A percentile compares a stretch with the other conserved stretches of the same genome.
phyloP scores from a whole-genome alignment of 2,888 invertebrate genomes.

The Hydrotaea cyrtoneurina region DNA sequence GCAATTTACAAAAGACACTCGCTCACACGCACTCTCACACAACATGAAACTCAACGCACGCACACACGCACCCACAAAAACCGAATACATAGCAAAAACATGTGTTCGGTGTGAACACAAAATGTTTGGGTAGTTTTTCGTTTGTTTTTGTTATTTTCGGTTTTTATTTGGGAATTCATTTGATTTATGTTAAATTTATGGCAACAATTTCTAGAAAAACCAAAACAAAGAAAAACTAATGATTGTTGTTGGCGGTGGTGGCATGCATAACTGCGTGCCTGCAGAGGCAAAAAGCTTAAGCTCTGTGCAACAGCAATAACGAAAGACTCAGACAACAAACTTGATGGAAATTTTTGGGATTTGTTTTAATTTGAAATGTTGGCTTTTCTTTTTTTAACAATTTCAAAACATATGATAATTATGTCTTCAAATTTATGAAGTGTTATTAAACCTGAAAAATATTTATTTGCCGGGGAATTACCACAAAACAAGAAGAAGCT shows the following conservation, averaged over 20 bases:
- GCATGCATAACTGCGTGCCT: background rate
- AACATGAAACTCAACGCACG: no score
- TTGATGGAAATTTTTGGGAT: background rate
- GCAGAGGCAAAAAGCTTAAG: background rate
- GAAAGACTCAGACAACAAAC: conserved; percentile 11
- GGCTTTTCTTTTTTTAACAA: background rate
- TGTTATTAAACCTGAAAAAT: background rate
- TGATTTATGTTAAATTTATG: conserved; percentile 4
- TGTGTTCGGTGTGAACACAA: background rate
- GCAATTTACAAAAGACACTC: background rate
- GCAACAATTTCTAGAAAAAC: background rate
- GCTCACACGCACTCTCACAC: no score
- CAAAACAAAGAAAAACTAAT: no score
- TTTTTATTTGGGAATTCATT: background rate
- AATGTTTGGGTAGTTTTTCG: background rate
- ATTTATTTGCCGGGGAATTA: background rate
- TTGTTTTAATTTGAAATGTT: background rate
- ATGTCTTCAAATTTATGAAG: background rate
- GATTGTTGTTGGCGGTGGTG: background rate
- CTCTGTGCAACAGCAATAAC: background rate
- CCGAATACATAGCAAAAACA: background rate
- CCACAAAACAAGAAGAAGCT: no score
- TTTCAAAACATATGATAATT: background rate
- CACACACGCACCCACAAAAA: background rate
- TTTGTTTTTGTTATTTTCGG: background rate